Percentiles rank a stretch among this genome's conserved stretches.
Conservation (phyloP, 2,113 vertebrate species). For the Myotis davidii region DNA sequence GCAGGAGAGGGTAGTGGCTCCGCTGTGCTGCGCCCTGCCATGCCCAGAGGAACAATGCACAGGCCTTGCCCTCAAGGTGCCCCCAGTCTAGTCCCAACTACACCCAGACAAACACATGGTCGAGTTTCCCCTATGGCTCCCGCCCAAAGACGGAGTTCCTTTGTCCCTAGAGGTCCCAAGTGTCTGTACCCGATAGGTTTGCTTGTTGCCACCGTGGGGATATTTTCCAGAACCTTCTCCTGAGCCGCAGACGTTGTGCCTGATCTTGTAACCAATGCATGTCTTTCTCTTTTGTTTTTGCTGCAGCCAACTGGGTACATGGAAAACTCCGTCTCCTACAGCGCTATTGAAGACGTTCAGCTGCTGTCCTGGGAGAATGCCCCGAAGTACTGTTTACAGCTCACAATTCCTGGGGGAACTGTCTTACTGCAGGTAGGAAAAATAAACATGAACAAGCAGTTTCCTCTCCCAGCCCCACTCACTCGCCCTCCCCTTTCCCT, state of each 20-base stretch:
- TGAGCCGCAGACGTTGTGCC: accelerated
- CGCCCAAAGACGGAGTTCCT: accelerated
- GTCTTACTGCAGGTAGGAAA: conserved; percentile 94
- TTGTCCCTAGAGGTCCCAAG: not conserved
- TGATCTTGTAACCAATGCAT: conserved; percentile 6
- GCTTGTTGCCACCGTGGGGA: not conserved
- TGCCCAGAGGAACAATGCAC: accelerated
- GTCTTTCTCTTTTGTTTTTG: conserved; percentile 61
- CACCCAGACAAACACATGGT: accelerated
- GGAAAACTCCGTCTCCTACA: conserved; percentile 97
- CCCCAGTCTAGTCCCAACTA: not conserved
- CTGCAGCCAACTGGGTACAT: conserved; percentile 98
- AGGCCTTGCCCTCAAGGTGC: not conserved
- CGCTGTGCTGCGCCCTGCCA: accelerated
- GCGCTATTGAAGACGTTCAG: conserved; percentile 98
- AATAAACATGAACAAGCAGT: conserved; percentile 51
- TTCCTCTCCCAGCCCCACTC: not conserved
- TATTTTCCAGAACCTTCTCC: not conserved
- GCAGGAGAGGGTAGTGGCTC: not conserved
- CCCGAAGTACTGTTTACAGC: conserved; percentile 99
- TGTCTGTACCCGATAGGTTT: not conserved
- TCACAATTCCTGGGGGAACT: conserved; percentile 96
- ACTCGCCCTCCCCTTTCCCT: accelerated
- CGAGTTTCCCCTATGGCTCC: accelerated
- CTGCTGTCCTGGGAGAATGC: conserved; percentile 99